Conservation (phyloP, 1,140 invertebrate genomes). For the Lepidurus apus region DNA sequence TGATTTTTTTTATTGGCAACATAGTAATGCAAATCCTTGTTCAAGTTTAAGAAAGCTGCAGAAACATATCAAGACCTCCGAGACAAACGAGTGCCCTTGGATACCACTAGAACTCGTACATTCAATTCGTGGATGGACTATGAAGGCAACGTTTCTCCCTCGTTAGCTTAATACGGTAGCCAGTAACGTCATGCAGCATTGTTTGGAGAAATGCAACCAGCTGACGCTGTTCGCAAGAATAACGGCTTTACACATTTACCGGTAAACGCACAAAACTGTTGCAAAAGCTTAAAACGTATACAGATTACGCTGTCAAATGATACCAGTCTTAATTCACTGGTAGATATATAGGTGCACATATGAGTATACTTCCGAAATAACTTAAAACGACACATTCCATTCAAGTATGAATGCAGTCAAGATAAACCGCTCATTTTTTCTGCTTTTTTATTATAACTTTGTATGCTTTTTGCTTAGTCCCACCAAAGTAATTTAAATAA, state of each 20-base stretch:
- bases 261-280: background rate
- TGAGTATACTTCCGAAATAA: no score
- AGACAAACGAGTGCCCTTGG: background rate
- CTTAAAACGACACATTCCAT: no score
- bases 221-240: constrained; percentile 7
- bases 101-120: background rate
- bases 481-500: no score
- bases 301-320: no score
- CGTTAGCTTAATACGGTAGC: constrained; percentile 5
- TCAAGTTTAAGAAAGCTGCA: background rate
- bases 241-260: background rate
- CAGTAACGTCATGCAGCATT: background rate
- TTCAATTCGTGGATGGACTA: background rate
- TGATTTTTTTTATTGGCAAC: no score
- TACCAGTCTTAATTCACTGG: no score
- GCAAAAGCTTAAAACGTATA: background rate
- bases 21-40: background rate
- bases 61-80: background rate
- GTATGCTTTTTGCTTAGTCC: no score
- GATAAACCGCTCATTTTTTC: no score
- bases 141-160: background rate
- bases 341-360: no score
- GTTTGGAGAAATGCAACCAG: background rate
- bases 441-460: no score
- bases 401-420: no score